A percentile compares a stretch with the other conserved stretches of the same genome.
phyloP scores from a whole-genome alignment of 2,113 vertebrate genomes.

The Butorides virescens region DNA sequence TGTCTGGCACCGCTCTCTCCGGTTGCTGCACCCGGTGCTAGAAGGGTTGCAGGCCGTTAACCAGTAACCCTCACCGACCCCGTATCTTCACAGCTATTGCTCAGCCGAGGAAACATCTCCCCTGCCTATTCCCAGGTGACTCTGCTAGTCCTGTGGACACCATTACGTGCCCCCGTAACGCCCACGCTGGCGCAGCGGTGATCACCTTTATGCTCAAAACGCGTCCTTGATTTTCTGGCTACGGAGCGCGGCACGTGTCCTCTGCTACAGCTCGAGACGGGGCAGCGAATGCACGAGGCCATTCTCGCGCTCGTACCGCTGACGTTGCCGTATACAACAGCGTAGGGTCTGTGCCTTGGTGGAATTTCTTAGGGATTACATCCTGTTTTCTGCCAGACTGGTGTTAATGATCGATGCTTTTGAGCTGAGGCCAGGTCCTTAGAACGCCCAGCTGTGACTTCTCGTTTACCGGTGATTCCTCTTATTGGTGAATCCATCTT shows the following conservation, averaged over 20 bases:
- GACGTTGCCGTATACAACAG: not conserved
- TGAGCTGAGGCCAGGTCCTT: not conserved
- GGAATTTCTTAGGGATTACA: not conserved
- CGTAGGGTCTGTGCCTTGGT: no score
- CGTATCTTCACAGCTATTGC: not conserved
- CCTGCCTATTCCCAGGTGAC: not conserved
- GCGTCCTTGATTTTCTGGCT: not conserved
- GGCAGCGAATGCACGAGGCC: not conserved
- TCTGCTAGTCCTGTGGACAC: not conserved
- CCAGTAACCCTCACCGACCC: not conserved
- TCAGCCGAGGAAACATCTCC: not conserved
- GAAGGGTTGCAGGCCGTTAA: not conserved
- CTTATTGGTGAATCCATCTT: not conserved
- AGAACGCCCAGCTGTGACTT: not conserved
- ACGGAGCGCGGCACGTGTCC: not conserved
- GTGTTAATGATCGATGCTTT: not conserved
- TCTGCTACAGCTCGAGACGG: not conserved
- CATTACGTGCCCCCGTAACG: rapidly evolving
- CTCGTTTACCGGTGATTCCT: not conserved
- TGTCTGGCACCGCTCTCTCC: rapidly evolving
- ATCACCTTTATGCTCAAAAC: not conserved
- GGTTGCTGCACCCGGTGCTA: no score
- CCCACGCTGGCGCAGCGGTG: rapidly evolving
- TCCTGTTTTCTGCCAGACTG: not conserved
- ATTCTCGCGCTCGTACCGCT: not conserved